A percentile compares a stretch with the other conserved stretches of the same genome.
These are phyloP conservation scores for Macquaria ambigua DNA, from an alignment of 2,113 vertebrate genomes.

Conservation along the genomic window DNA sequence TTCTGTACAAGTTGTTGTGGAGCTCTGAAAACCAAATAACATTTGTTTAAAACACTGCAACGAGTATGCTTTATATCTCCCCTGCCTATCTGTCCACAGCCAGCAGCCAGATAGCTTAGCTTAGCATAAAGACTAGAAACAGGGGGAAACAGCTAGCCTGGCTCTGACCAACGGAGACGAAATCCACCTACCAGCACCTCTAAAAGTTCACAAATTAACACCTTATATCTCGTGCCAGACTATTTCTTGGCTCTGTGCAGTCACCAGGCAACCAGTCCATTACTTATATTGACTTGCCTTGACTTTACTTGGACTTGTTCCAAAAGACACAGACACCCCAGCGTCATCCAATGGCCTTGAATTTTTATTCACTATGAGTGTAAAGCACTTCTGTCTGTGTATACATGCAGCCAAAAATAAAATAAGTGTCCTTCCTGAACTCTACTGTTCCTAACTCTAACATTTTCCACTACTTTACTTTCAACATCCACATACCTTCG, in stretches of 20 bases:
- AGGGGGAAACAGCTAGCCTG: neutral
- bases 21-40: neutral
- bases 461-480: conserved; percentile 29
- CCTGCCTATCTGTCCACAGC: neutral
- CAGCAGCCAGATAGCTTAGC: neutral
- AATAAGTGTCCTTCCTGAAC: neutral
- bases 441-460: neutral
- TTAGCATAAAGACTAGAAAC: neutral
- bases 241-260: neutral
- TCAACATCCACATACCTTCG: conserved; percentile 39
- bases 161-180: neutral
- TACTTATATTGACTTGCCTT: neutral
- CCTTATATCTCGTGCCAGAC: neutral
- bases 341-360: neutral
- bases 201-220: neutral
- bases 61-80: neutral
- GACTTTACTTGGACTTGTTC: too few species aligned
- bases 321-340: too few species aligned
- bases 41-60: neutral
- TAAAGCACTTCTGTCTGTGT: neutral
- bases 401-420: neutral
- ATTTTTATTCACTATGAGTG: neutral
- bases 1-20: neutral
- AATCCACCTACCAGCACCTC: neutral
- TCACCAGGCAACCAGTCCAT: neutral